Evolutionary conservation across 2,113 vertebrate species (phyloP).

Genomic region (Scortum barcoo): DNA sequence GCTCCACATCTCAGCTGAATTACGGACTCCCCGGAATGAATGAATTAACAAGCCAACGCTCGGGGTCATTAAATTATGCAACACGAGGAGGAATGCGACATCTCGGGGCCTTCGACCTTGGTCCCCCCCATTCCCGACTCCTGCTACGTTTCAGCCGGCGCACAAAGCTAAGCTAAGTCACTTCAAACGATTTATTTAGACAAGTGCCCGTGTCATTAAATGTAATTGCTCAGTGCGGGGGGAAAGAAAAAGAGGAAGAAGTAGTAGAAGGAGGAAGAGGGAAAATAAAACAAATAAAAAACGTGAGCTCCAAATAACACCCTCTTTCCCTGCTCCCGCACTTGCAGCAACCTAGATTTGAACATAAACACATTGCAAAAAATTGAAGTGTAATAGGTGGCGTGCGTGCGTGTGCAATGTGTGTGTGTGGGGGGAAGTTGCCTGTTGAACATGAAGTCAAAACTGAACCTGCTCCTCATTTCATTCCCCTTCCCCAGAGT

Average conservation of each 20-base stretch:
- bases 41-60: constrained; percentile 28
- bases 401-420: background rate
- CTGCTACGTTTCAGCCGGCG: constrained; percentile 42
- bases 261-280: too few relatives aligned
- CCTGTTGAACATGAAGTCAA: constrained; percentile 31
- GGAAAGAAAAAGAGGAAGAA: too few relatives aligned
- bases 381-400: constrained; percentile 7
- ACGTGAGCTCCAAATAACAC: constrained; percentile 37
- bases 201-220: constrained; percentile 51
- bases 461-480: constrained; percentile 37
- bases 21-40: constrained; percentile 33
- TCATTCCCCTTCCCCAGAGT: constrained; percentile 38
- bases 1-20: constrained; percentile 49
- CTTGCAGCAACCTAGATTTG: constrained; percentile 47
- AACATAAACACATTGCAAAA: constrained; percentile 52
- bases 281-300: too few relatives aligned
- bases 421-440: background rate
- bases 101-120: constrained; percentile 67
- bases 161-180: constrained; percentile 30
- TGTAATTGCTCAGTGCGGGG: constrained; percentile 44
- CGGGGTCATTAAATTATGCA: constrained; percentile 69
- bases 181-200: constrained; percentile 54
- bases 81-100: constrained; percentile 56
- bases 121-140: too few relatives aligned
- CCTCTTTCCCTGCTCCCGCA: constrained; percentile 2